Evolutionary conservation across 2,113 vertebrate species (phyloP).

Genomic region (Thunnus thynnus): DNA sequence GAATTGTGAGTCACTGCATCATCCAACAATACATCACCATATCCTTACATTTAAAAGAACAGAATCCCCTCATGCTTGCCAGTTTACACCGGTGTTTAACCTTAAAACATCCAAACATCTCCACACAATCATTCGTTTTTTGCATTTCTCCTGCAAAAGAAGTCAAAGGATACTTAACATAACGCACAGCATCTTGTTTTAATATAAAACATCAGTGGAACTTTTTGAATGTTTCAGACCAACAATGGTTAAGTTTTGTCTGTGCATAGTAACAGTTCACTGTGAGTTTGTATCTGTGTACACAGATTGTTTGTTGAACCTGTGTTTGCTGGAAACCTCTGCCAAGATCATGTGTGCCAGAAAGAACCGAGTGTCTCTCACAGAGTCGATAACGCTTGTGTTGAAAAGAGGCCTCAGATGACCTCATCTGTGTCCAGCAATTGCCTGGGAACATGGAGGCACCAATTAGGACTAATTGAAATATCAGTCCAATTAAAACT

Average conservation of each 20-base stretch:
- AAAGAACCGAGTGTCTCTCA: conserved; percentile 38
- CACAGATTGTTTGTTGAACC: conserved; percentile 35
- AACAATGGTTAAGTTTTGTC: no score
- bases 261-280: no score
- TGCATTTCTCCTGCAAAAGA: background rate
- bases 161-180: background rate
- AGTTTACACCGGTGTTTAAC: background rate
- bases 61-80: background rate
- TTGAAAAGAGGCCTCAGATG: conserved; percentile 48
- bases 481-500: conserved; percentile 48
- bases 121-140: background rate
- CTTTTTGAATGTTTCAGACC: background rate
- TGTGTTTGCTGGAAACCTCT: conserved; percentile 53
- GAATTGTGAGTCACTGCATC: conserved; percentile 92
- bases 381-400: conserved; percentile 54
- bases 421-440: conserved; percentile 17
- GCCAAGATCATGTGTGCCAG: conserved; percentile 16
- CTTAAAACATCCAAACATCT: background rate
- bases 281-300: conserved; percentile 8
- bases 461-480: conserved; percentile 72
- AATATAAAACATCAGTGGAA: background rate
- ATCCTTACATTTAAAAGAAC: background rate
- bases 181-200: background rate
- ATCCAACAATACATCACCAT: background rate
- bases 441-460: conserved; percentile 50